These are phyloP conservation scores for Spodoptera littoralis DNA, from an alignment of 2,888 invertebrate species.

Conservation along the genomic window DNA sequence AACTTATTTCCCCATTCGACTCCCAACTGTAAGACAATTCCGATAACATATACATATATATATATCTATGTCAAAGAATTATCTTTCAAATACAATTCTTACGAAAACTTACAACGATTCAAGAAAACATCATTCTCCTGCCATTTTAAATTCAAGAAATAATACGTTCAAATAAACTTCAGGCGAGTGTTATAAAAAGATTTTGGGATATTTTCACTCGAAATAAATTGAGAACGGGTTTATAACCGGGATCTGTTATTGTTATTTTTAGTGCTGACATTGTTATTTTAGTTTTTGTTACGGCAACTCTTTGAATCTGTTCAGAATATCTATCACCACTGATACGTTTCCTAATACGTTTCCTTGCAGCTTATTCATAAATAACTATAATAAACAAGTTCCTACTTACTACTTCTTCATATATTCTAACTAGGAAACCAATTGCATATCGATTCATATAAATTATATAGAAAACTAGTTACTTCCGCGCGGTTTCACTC, in stretches of 20 bases:
- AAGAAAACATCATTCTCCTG: conserved; percentile 17
- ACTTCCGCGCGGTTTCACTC: too few relatives aligned
- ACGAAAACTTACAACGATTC: conserved; percentile 8
- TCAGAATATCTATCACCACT: too few relatives aligned
- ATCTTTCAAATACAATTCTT: conserved; percentile 1
- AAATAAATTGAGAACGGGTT: conserved; percentile 41
- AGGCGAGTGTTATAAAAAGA: conserved; percentile 37
- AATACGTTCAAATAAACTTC: conserved; percentile 18
- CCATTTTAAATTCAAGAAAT: conserved; percentile 39
- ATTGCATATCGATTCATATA: too few relatives aligned
- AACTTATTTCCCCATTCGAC: too few relatives aligned
- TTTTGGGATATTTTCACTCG: conserved; percentile 21
- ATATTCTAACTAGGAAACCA: too few relatives aligned
- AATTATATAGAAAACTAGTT: too few relatives aligned
- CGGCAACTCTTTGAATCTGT: conserved; percentile 42
- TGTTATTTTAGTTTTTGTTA: conserved; percentile 56
- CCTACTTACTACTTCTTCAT: too few relatives aligned
- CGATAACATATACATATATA: too few relatives aligned
- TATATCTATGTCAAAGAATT: background rate
- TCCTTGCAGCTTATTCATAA: too few relatives aligned
- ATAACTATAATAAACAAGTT: too few relatives aligned
- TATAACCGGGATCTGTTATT: conserved; percentile 41
- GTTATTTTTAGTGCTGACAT: conserved; percentile 57
- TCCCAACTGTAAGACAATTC: too few relatives aligned
- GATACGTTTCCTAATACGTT: too few relatives aligned